Base-by-base conservation (phyloP, 2,888 invertebrate species). In the Sepiola atlantica region DNA sequence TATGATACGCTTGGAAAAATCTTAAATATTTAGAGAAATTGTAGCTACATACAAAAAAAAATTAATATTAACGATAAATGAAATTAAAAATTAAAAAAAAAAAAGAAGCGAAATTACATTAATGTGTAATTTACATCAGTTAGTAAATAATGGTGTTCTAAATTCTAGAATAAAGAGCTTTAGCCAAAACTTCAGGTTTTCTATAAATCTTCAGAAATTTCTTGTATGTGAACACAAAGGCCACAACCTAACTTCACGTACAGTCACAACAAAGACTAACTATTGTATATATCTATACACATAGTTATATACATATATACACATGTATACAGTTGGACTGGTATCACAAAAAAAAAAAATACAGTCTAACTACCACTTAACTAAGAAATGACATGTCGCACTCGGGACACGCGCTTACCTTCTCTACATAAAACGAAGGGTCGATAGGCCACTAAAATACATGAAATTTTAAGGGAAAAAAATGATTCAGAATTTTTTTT, bases 381-480 rank as follows among this genome's bases (percentile, higher is more conserved):
- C 54, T 92, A n/a, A 55, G 55, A 92, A 92, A 92, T 54, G 55
- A 92, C 45, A 92, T 92, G 54, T 92, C 45, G 32, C 54, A 55
- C 45, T 92, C 21, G 16, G n/a, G 77, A 77, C 54, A 92, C 35
- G 92, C 54, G 54, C 92, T 92, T 92, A 92, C 92, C 92, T 92
- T 92, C 55, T 92, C 92, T 92, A 92, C 92, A 55, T 55, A 92
- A 92, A 92, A 92, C 28, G 92, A 24, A 45, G 92, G 92, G 92
- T 92, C 92, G 32, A 92, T 92, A 55, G 92, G 92, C 18, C 92
- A 92, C 92, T 92, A 92, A 92, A 92, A 92, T 92, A 92, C 92
- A 92, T 28, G 92, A 92, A 92, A 92, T 92, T 92, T 92, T 92
- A 45, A 92, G 92, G 55, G n/a, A 92, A 45, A 90, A 32, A 45